A percentile compares a stretch with the other conserved stretches of the same genome.
These are phyloP conservation scores for Galeruca laticollis DNA, from an alignment of 2,888 invertebrate genomes.

Conservation along the genomic window DNA sequence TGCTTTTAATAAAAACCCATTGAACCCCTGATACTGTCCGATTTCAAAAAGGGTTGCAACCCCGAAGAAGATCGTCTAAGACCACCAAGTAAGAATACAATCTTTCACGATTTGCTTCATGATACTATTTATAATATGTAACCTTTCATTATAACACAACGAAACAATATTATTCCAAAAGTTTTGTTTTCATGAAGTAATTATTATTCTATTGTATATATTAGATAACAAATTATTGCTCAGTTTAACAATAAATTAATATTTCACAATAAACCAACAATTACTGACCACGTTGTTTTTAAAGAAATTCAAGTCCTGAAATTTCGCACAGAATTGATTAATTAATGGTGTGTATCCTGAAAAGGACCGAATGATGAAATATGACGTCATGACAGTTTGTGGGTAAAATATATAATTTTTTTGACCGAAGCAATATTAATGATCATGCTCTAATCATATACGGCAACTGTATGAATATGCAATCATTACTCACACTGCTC, in stretches of 20 bases:
- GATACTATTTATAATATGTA: too few relatives aligned
- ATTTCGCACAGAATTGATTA: constrained; percentile 46
- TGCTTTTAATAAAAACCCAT: too few relatives aligned
- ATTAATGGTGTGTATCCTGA: constrained; percentile 48
- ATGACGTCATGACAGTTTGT: constrained; percentile 64
- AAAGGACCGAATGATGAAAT: constrained; percentile 58
- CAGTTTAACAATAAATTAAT: neutral
- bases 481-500: constrained; percentile 53
- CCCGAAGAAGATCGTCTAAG: too few relatives aligned
- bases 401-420: constrained; percentile 65
- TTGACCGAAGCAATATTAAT: constrained; percentile 64
- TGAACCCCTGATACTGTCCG: too few relatives aligned
- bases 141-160: too few relatives aligned
- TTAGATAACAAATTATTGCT: neutral
- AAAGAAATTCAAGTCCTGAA: constrained; percentile 27
- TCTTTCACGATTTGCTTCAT: too few relatives aligned
- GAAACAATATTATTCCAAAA: too few relatives aligned
- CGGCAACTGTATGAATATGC: constrained; percentile 58
- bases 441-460: constrained; percentile 61
- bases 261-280: neutral
- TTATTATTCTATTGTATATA: too few relatives aligned
- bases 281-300: constrained; percentile 22
- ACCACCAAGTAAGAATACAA: too few relatives aligned
- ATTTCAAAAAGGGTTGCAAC: too few relatives aligned
- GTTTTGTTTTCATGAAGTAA: too few relatives aligned